These are phyloP conservation scores for Salticus scenicus DNA, from an alignment of 2,888 invertebrate species.

Conservation along the genomic window DNA sequence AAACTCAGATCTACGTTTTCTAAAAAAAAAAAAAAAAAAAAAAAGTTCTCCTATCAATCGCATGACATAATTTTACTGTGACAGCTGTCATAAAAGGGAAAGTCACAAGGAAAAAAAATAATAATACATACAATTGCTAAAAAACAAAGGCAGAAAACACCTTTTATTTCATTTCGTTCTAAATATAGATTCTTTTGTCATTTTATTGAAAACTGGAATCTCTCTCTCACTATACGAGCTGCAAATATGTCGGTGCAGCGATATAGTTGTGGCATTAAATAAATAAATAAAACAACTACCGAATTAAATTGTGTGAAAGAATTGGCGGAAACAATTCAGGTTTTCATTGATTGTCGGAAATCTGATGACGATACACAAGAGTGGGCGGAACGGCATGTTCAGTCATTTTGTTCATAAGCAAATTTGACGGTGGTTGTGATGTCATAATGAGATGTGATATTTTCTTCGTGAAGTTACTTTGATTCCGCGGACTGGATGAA, in stretches of 20 bases:
- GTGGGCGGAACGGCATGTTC: constrained; percentile 10
- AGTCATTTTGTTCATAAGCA: constrained; percentile 40
- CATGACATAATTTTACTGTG: too few species aligned
- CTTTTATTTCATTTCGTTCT: constrained; percentile 40
- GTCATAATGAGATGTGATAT: constrained; percentile 9
- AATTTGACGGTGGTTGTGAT: constrained; percentile 51
- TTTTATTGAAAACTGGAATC: background rate
- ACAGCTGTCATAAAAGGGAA: constrained; percentile 29
- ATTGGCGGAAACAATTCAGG: constrained; percentile 57
- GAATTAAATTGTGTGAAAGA: constrained; percentile 46
- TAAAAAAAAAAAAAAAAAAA: too few species aligned
- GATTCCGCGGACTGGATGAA: constrained; percentile 22
- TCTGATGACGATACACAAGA: constrained; percentile 9
- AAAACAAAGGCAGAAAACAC: background rate
- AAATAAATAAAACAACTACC: too few species aligned
- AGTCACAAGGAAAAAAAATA: constrained; percentile 57
- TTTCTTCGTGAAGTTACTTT: constrained; percentile 15
- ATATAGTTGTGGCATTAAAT: too few species aligned
- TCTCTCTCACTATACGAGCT: background rate
- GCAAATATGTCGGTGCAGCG: too few species aligned
- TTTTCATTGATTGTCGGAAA: constrained; percentile 31
- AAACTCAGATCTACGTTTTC: too few species aligned
- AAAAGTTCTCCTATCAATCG: too few species aligned
- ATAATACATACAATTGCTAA: too few species aligned
- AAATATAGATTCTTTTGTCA: constrained; percentile 58